These are phyloP conservation scores for Chrysolina oricalcia DNA, from an alignment of 2,888 invertebrate species.

Conservation along the genomic window DNA sequence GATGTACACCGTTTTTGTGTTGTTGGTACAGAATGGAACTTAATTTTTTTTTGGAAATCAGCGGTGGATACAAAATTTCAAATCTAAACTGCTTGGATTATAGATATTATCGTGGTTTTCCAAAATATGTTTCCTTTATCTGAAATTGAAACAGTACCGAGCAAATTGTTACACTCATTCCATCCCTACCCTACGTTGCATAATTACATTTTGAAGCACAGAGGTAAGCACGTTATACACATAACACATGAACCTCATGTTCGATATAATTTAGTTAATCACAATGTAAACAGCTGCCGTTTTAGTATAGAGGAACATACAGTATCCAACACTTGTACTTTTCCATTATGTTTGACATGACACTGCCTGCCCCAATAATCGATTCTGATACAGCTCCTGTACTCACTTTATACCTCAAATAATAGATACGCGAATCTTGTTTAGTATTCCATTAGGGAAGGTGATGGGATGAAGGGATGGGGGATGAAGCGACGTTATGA, in stretches of 20 bases:
- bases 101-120: no score
- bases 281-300: constrained; percentile 11
- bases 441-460: constrained; percentile 54
- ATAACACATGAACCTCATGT: background rate
- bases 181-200: no score
- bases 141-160: no score
- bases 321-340: background rate
- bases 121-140: no score
- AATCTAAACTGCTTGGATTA: no score
- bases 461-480: constrained; percentile 43
- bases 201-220: background rate
- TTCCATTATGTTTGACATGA: background rate
- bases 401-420: constrained; percentile 38
- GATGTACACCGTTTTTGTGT: no score
- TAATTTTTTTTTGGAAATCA: no score
- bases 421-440: constrained; percentile 50
- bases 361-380: background rate
- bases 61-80: no score
- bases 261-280: background rate
- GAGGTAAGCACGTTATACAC: background rate
- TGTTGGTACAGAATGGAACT: no score
- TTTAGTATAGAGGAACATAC: background rate
- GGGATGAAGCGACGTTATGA: constrained; percentile 55
- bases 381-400: constrained; percentile 18
- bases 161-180: no score